Percentiles rank a stretch among this genome's conserved stretches.
phyloP scores from a whole-genome alignment of 2,797 vertebrate genomes.

The Acanthurus leucopareius region DNA sequence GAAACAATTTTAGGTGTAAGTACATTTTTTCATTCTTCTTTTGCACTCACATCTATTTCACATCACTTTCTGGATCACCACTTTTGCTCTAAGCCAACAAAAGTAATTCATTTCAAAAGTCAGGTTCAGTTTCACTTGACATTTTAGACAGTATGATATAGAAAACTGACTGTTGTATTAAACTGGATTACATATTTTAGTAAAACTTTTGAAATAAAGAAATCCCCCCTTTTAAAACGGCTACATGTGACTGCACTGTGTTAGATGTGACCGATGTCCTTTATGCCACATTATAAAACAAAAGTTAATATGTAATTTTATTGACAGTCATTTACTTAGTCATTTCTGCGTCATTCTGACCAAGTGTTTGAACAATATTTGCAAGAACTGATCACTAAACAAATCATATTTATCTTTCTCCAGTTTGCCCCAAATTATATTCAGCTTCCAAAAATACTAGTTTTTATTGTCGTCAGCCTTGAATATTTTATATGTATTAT shows the following conservation, averaged over 20 bases:
- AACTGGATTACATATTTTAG: too few species aligned
- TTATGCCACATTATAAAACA: background rate
- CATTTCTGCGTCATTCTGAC: background rate
- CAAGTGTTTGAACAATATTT: background rate
- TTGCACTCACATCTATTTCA: conserved; percentile 8
- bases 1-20: conserved; percentile 16
- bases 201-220: background rate
- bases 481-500: too few species aligned
- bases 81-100: conserved; percentile 11
- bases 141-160: too few species aligned
- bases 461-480: background rate
- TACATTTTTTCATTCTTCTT: background rate
- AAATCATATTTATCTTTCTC: background rate
- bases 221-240: background rate
- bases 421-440: background rate
- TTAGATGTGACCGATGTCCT: background rate
- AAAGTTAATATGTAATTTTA: background rate
- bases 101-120: background rate
- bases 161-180: too few species aligned
- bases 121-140: background rate
- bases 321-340: background rate
- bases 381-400: background rate
- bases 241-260: background rate
- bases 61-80: conserved; percentile 11
- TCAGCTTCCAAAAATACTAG: background rate